phyloP scores from a whole-genome alignment of 2,888 invertebrate genomes.

The Mythimna vitellina region DNA sequence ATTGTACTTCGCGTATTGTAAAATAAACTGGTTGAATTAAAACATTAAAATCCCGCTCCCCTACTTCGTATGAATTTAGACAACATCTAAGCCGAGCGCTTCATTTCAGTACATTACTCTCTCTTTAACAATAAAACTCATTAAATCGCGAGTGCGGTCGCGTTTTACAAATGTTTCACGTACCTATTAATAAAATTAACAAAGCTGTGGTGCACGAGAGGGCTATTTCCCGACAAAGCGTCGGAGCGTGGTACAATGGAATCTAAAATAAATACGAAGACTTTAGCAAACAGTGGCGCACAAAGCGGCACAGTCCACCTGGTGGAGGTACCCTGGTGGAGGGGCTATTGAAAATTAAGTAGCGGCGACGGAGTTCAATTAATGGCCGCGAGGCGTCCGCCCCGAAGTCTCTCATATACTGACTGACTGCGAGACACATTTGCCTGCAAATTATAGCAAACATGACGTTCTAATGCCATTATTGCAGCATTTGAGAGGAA shows the following conservation, averaged over 20 bases:
- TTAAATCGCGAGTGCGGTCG: slow-evolving; percentile 88
- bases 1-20: slow-evolving; percentile 67
- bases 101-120: slow-evolving; percentile 86
- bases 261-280: slow-evolving; percentile 90
- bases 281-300: slow-evolving; percentile 88
- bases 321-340: slow-evolving; percentile 67
- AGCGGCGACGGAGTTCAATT: slow-evolving; percentile 81
- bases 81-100: slow-evolving; percentile 80
- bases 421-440: slow-evolving; percentile 33
- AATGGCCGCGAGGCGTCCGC: slow-evolving; percentile 77
- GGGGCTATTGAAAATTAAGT: slow-evolving; percentile 83
- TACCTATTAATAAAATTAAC: slow-evolving; percentile 89
- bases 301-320: slow-evolving; percentile 84
- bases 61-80: slow-evolving; percentile 75
- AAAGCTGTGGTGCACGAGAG: slow-evolving; percentile 85
- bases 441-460: slow-evolving; percentile 46
- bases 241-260: slow-evolving; percentile 86
- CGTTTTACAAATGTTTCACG: slow-evolving; percentile 90
- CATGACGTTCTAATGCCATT: slow-evolving; percentile 44
- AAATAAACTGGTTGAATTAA: slow-evolving; percentile 83
- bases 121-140: slow-evolving; percentile 89
- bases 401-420: slow-evolving; percentile 66
- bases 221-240: slow-evolving; percentile 89
- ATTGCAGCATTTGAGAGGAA: slow-evolving; percentile 18
- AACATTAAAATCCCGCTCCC: slow-evolving; percentile 78